Percentiles rank a stretch among this genome's conserved stretches.
Conservation (phyloP, 64 coral and sea anemone species). For the Montipora foliosa region DNA sequence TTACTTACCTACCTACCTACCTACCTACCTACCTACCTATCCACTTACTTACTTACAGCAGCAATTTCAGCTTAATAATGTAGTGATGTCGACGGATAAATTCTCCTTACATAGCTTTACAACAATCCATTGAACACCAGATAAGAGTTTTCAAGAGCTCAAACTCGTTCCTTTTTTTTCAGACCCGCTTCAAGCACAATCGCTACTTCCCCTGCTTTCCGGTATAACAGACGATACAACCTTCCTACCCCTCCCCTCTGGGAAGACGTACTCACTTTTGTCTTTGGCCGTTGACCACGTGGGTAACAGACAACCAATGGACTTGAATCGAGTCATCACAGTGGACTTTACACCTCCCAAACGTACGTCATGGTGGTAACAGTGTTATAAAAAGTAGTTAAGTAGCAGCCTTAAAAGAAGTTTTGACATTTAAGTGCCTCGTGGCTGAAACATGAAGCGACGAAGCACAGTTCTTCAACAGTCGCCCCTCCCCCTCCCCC, state of each 20-base stretch:
- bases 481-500: too few species aligned
- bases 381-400: not conserved
- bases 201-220: constrained; percentile 26
- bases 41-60: not conserved
- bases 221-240: constrained; percentile 64
- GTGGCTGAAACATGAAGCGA: too few species aligned
- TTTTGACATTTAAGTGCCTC: too few species aligned
- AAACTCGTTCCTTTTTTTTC: not conserved
- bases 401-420: too few species aligned
- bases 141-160: not conserved
- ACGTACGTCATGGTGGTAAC: constrained; percentile 2
- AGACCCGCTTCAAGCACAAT: constrained; percentile 29
- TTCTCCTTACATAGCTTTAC: not conserved
- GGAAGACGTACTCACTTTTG: constrained; percentile 62
- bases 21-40: too few species aligned
- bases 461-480: too few species aligned
- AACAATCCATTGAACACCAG: too few species aligned
- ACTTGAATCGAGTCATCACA: constrained; percentile 7
- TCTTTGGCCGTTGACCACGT: constrained; percentile 72
- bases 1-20: too few species aligned
- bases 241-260: constrained; percentile 63
- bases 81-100: not conserved
- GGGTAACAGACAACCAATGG: constrained; percentile 65
- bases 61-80: not conserved
- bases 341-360: constrained; percentile 34